Conservation (phyloP, 1,140 invertebrate genomes). For the Bacillus rossius region DNA sequence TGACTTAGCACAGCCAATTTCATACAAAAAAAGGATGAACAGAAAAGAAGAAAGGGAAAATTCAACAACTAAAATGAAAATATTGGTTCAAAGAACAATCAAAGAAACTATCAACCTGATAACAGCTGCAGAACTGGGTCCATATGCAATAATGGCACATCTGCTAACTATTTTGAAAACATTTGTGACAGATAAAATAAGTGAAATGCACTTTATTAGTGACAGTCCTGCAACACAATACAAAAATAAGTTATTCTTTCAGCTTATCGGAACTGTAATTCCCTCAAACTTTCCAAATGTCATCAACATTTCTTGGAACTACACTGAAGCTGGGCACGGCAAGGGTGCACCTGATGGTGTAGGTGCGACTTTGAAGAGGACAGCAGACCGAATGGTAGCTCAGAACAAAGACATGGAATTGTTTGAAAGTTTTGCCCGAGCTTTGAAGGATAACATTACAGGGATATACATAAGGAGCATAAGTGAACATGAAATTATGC, state of each 20-base stretch:
- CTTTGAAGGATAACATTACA: constrained; percentile 12
- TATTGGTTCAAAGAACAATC: constrained; percentile 16
- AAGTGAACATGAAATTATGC: background rate
- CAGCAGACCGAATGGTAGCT: constrained; percentile 24
- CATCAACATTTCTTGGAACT: constrained; percentile 30
- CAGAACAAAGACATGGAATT: constrained; percentile 18
- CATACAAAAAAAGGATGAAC: background rate
- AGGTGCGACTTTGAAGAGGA: constrained; percentile 40
- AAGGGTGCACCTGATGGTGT: constrained; percentile 37
- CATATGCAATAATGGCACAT: constrained; percentile 1
- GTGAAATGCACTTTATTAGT: no score
- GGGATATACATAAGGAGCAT: constrained; percentile 6
- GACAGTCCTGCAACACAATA: no score
- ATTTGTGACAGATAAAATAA: background rate
- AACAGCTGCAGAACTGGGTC: constrained; percentile 25
- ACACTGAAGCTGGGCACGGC: constrained; percentile 30
- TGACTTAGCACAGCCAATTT: constrained; percentile 7
- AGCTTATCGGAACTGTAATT: background rate
- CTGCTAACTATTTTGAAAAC: no score
- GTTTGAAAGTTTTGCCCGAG: constrained; percentile 9
- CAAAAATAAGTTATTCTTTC: constrained; percentile 16
- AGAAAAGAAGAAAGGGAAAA: background rate
- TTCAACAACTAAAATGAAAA: constrained; percentile 16
- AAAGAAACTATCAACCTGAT: constrained; percentile 29
- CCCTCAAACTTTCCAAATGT: no score